Base-by-base conservation (phyloP, 2,797 vertebrate species). In the Remorina albescens region DNA sequence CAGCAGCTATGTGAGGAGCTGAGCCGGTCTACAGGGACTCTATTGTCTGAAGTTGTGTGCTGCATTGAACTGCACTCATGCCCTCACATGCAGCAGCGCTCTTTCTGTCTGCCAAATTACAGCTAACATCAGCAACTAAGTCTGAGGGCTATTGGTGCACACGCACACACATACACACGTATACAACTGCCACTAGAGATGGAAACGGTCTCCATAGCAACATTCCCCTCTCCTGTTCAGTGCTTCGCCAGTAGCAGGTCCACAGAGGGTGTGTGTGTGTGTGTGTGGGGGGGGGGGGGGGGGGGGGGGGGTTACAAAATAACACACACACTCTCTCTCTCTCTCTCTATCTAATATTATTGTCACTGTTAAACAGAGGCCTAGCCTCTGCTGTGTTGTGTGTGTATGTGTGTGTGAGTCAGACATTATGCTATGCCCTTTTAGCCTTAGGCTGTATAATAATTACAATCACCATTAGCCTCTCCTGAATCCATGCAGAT, bases 201-300 rank as follows among this genome's bases (percentile, higher is more conserved):
- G 95, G 94, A 93, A 94, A 95, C 83, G 44, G 94, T 98, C 95
- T 95, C 97, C 96, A 98, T 98, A 96, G 97, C 95, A 98, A 98
- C 97, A 84, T 91, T 94, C 94, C 95, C 94, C 94, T 95, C 93
- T 95, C 89, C 93, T 93, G 92, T 93, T 95, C 93, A 88, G 87
- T 70, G 32, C 93, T 93, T 91, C 88, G 76, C 86, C 92, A 94
- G 95, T 94, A 94, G 89, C 90, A 89, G 93, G 93, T 94, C 91
- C 88, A 90, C 82, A 83, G 93, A 93, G 94, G 90, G 89, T 81
- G 87, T 86, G n/a, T n/a, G n/a, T n/a, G n/a, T n/a, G n/a, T n/a
- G n/a, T n/a, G n/a, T n/a, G n/a, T n/a, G 86, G 86, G 86, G 90
- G 82, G n/a, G n/a, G 86, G 86, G 86, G 90, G 82, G n/a, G n/a